Evolutionary conservation across 2,797 vertebrate genomes (phyloP).

Genomic region (Pipistrellus kuhlii): DNA sequence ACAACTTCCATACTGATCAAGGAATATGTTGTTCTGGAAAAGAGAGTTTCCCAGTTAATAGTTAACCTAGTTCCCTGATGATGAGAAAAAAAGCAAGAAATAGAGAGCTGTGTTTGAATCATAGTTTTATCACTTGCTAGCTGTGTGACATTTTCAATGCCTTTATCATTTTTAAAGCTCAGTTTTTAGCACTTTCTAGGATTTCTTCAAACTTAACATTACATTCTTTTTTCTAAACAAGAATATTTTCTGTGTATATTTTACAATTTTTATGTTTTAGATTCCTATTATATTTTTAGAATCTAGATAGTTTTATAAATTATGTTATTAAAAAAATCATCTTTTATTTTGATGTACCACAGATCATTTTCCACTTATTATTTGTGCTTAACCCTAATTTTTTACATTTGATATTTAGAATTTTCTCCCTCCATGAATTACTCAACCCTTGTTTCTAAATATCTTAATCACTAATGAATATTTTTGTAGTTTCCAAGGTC

Average conservation of each 20-base stretch:
- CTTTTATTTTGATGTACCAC: not conserved
- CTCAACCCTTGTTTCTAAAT: not conserved
- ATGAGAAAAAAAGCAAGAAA: not conserved
- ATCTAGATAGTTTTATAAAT: not conserved
- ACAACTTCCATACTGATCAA: not conserved
- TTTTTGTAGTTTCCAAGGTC: constrained; percentile 8
- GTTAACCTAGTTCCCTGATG: not conserved
- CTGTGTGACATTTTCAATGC: not conserved
- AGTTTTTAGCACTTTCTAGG: not conserved
- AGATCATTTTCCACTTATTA: not conserved
- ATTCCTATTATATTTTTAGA: constrained; percentile 17
- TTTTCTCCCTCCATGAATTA: not conserved
- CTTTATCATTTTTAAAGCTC: not conserved
- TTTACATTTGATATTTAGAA: not conserved
- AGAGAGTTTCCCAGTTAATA: not conserved
- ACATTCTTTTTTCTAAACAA: not conserved
- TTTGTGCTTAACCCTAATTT: not conserved
- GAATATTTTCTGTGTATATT: not conserved
- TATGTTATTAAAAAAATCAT: constrained; percentile 20
- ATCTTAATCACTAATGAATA: not conserved
- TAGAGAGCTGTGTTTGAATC: not conserved
- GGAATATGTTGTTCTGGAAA: not conserved
- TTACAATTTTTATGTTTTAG: not conserved
- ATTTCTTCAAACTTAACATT: not conserved
- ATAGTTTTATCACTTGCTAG: not conserved